These are phyloP conservation scores for Dryas iulia DNA, from an alignment of 1,140 invertebrate species.

Conservation along the genomic window DNA sequence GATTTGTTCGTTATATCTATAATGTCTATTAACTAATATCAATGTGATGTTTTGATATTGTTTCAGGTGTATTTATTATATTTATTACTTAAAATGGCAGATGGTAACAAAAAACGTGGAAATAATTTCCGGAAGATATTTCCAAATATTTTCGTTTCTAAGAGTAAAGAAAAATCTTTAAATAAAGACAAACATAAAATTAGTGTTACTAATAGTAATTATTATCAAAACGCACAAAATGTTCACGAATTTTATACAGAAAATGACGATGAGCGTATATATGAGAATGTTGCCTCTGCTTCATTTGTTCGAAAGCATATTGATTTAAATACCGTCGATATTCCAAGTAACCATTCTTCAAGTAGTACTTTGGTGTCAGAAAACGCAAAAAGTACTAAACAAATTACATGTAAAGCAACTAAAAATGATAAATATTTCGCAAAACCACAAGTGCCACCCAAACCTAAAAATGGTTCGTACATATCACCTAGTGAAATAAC, in stretches of 20 bases:
- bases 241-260: slow-evolving; percentile 38
- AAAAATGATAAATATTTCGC: slow-evolving; percentile 41
- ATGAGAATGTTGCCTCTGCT: slow-evolving; percentile 60
- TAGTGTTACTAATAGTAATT: slow-evolving; percentile 45
- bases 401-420: slow-evolving; percentile 20
- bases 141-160: slow-evolving; percentile 63
- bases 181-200: slow-evolving; percentile 35
- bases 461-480: slow-evolving; percentile 49
- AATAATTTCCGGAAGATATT: slow-evolving; percentile 67
- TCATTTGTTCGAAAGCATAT: slow-evolving; percentile 37
- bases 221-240: slow-evolving; percentile 56
- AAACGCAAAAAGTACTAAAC: slow-evolving; percentile 44
- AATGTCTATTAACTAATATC: too few species aligned
- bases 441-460: slow-evolving; percentile 66
- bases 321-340: slow-evolving; percentile 35
- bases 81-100: slow-evolving; percentile 46
- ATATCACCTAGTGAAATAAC: slow-evolving; percentile 23
- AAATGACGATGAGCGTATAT: slow-evolving; percentile 53
- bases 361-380: slow-evolving; percentile 70
- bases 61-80: slow-evolving; percentile 21
- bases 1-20: too few species aligned
- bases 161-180: slow-evolving; percentile 52
- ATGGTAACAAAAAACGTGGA: slow-evolving; percentile 58
- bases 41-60: neutral
- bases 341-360: slow-evolving; percentile 58